Base-by-base conservation (phyloP, 2,113 vertebrate genomes). In the Perognathus longimembris region DNA sequence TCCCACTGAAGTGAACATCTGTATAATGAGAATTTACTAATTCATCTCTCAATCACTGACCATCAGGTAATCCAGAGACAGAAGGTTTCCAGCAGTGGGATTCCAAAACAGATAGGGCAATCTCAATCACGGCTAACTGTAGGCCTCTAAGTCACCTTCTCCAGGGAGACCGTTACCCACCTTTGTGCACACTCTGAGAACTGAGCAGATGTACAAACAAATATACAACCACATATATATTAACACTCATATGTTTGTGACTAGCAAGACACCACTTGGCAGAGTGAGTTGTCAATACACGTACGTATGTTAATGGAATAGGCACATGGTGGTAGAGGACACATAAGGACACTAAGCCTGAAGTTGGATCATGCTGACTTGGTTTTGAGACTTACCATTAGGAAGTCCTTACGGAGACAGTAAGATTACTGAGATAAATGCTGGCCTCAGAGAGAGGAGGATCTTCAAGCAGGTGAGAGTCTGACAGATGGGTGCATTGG, bases 1-100 rank as follows among this genome's bases (percentile, higher is more conserved):
- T 6, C 1, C 28, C 42, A 5, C 8, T 69, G 20, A 95, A 78
- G 40, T 28, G 4, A 28, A 59, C 1, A 32, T 32, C 5, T 92
- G 8, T 61, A 63, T 91, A 73, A 77, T 69, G 40, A 61, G 54
- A 91, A 77, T n/a, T n/a, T n/a, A n/a, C n/a, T n/a, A n/a, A n/a
- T n/a, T n/a, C n/a, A n/a, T n/a, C n/a, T n/a, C n/a, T n/a, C n/a
- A n/a, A n/a, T n/a, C n/a, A n/a, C 12, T 80, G 32, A 24, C 30
- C 85, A 10, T 4, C 24, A 32, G 7, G 18, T 78, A 34, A 86
- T 4, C 38, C 50, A 80, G 50, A 89, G 36, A 28, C 69, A 28
- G 11, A 92, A 4, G 32, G 63, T 83, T 76, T 42, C 61, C 6
- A 91, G 7, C 9, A 74, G 22, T 64, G 40, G 30, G 80, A 69